Conservation (phyloP, 2,113 vertebrate genomes). For the Zapornia atra region DNA sequence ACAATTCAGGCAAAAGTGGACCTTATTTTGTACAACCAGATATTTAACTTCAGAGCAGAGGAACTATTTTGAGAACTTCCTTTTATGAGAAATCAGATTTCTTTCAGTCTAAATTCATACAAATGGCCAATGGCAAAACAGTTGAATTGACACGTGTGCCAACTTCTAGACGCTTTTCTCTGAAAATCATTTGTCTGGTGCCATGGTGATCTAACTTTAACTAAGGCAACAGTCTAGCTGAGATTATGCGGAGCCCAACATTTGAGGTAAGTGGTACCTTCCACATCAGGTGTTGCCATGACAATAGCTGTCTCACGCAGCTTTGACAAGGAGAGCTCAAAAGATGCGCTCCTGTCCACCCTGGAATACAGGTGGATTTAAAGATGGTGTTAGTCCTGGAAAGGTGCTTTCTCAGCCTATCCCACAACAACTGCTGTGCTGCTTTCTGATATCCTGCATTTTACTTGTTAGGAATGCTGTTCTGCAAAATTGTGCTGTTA, state of each 20-base stretch:
- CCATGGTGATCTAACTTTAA: slow-evolving; percentile 11
- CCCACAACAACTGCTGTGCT: neutral
- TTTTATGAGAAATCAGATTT: neutral
- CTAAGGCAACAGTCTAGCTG: neutral
- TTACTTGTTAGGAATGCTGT: neutral
- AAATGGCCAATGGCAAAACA: neutral
- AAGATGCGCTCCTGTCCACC: neutral
- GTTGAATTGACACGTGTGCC: neutral
- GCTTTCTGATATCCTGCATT: neutral
- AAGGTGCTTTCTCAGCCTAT: neutral
- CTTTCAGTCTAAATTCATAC: neutral
- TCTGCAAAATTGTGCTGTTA: neutral
- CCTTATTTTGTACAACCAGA: neutral
- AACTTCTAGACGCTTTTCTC: neutral
- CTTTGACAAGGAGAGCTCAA: neutral
- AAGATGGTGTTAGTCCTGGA: neutral
- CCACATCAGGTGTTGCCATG: neutral
- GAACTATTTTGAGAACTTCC: neutral
- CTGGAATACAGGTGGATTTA: neutral
- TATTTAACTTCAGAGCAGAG: neutral
- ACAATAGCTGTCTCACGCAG: neutral
- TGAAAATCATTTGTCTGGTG: neutral
- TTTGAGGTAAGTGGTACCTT: neutral
- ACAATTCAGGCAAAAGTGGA: neutral
- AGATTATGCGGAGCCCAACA: neutral